Evolutionary conservation across 2,797 vertebrate species (phyloP).

Genomic region (Craterocephalus amniculus): DNA sequence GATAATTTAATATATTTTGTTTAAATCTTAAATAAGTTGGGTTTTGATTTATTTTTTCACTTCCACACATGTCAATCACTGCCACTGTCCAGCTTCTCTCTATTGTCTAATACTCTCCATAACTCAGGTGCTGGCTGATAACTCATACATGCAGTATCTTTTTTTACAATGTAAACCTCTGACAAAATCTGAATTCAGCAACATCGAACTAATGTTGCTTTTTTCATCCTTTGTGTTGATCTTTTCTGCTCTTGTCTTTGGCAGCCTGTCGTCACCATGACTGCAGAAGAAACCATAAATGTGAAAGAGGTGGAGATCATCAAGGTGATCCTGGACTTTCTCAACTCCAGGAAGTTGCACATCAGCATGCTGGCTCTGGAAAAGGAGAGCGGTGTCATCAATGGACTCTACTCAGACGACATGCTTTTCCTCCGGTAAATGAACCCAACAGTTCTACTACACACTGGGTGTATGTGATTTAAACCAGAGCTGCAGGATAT

Average conservation of each 20-base stretch:
- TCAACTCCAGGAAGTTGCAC: conserved; percentile 96
- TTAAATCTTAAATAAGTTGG: neutral
- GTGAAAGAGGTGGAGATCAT: conserved; percentile 99
- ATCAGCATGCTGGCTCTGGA: conserved; percentile 99
- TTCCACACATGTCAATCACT: neutral
- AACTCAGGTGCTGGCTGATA: neutral
- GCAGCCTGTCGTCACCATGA: conserved; percentile 88
- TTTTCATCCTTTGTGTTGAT: neutral
- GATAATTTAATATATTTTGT: neutral
- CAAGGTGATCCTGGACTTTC: conserved; percentile 96
- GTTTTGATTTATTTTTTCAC: neutral
- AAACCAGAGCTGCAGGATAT: neutral
- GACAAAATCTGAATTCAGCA: neutral
- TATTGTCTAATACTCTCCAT: conserved; percentile 1
- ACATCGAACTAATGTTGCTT: neutral
- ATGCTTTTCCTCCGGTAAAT: conserved; percentile 97
- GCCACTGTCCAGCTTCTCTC: neutral
- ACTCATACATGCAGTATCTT: neutral
- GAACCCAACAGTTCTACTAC: neutral
- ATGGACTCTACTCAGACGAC: conserved; percentile 97
- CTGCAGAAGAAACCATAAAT: conserved; percentile 98
- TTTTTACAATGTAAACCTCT: neutral
- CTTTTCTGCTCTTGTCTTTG: neutral
- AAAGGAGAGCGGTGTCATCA: conserved; percentile 98
- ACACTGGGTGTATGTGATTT: neutral